Evolutionary conservation across 2,797 vertebrate genomes (phyloP), one percentile per base, ranked within the genome.

Genomic region (Propithecus deckenii): DNA sequence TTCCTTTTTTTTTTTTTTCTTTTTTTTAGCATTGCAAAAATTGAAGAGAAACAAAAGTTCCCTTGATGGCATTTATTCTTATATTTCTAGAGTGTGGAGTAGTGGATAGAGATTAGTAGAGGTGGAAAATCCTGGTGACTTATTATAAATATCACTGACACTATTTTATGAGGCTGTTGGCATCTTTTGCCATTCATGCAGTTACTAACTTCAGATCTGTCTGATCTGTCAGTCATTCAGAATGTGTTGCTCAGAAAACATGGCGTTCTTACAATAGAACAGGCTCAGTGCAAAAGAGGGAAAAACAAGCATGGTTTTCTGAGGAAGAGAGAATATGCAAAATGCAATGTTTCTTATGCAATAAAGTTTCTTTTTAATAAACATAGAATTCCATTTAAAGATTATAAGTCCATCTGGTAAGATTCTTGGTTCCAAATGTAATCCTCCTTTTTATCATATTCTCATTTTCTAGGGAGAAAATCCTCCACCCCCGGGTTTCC

Each of bases 391-490:
- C 89, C 69, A 80, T 90, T 94, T 25, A 52, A 65, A 94, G 52
- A 32, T 38, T 30, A 4, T 97, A 41, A 71, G 50, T 46, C 94
- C 50, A 67, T 63, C 41, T 78, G 65, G 32, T 18, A 4, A 86
- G 8, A 0, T 94, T 96, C 18, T 96, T 13, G 0, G 32, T 95
- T 12, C 59, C 74, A 88, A 95, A 75, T 76, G 30, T 97, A 99
- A 97, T 95, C 83, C 83, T 99, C 63, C 18, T 89, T 88, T 89
- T 86, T 92, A 59, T 86, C 96, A 52, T 69, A 2, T 97, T 97
- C 35, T 97, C 86, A 76, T 97, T 97, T 97, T 30, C 30, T 98
- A 99, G 99, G 98, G 97, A 91, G 99, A 99, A 80, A 99, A 99
- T 63, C 98, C 99, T 46, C 96, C 99, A 38, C 99, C 99, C 97